Conservation (phyloP, 2,797 vertebrate species). For the Emys orbicularis region DNA sequence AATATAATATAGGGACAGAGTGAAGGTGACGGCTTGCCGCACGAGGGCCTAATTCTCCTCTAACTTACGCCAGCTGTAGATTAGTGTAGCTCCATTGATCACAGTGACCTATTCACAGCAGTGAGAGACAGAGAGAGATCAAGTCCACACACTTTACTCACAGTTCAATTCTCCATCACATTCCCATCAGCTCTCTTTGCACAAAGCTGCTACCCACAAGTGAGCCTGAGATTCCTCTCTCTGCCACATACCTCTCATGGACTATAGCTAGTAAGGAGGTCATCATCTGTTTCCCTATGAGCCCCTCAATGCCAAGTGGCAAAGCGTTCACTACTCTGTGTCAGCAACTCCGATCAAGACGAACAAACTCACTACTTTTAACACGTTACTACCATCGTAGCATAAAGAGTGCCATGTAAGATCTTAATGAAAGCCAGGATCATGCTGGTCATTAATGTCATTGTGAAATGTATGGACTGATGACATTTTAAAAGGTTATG, state of each 20-base stretch:
- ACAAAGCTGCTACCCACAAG: not conserved
- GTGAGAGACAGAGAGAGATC: not conserved
- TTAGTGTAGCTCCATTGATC: too few species aligned
- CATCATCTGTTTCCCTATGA: too few species aligned
- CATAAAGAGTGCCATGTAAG: not conserved
- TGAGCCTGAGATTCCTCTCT: not conserved
- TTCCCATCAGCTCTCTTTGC: not conserved
- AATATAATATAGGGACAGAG: not conserved
- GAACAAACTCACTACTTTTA: not conserved
- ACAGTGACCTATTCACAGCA: accelerated
- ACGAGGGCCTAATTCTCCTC: not conserved
- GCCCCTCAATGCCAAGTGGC: too few species aligned
- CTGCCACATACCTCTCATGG: not conserved
- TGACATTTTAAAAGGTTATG: too few species aligned
- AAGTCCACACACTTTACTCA: not conserved
- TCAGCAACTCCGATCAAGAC: not conserved
- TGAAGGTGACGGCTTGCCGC: not conserved
- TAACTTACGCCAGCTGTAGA: not conserved
- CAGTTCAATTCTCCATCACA: not conserved
- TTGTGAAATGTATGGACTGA: too few species aligned
- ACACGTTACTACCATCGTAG: too few species aligned
- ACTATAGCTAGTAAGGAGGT: not conserved
- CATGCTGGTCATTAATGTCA: too few species aligned
- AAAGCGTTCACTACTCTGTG: too few species aligned
- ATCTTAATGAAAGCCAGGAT: too few species aligned